Evolutionary conservation across 2,113 vertebrate genomes (phyloP).

Genomic region (Petrocephalus zakoni): DNA sequence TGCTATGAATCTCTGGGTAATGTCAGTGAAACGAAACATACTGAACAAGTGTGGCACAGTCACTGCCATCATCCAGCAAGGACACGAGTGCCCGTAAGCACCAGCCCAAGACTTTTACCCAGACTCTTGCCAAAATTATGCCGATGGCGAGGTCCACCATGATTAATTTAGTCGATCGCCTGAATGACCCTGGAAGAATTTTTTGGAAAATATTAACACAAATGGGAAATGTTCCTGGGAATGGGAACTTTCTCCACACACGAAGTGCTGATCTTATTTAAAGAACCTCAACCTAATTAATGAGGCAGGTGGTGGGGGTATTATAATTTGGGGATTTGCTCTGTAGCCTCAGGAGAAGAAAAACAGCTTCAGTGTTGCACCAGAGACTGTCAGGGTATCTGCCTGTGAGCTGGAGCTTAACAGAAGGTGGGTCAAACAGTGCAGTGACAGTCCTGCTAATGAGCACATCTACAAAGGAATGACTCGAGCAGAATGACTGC

Average conservation of each 20-base stretch:
- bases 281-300: neutral
- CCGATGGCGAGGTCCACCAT: neutral
- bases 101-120: neutral
- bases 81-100: neutral
- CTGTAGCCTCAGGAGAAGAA: neutral
- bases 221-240: neutral
- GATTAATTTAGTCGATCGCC: neutral
- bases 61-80: neutral
- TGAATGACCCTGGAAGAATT: neutral
- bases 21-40: neutral
- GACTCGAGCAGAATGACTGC: neutral
- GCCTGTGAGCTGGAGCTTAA: neutral
- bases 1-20: neutral
- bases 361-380: neutral
- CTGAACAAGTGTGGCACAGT: neutral
- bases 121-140: neutral
- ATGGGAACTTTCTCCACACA: neutral
- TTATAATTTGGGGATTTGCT: neutral
- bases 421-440: neutral
- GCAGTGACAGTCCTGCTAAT: neutral
- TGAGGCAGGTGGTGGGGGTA: neutral
- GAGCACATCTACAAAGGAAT: neutral
- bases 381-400: neutral
- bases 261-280: neutral
- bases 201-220: neutral